Evolutionary conservation across 2,888 invertebrate genomes (phyloP).

Genomic region (Lumbricus terrestris): DNA sequence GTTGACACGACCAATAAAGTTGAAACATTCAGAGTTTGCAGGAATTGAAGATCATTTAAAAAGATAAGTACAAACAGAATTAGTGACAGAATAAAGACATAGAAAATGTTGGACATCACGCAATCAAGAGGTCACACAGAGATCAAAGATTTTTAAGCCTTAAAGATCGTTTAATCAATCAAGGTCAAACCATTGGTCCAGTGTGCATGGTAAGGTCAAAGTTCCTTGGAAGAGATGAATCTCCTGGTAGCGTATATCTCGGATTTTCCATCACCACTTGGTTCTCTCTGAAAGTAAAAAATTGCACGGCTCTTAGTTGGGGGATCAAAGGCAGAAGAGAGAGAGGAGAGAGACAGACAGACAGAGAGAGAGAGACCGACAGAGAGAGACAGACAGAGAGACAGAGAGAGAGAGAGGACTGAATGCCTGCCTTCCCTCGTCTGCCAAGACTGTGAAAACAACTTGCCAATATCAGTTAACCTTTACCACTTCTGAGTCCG

Average conservation of each 20-base stretch:
- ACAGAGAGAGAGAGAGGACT: no score
- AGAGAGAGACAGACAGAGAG: no score
- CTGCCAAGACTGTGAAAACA: no score
- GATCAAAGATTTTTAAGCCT: background rate
- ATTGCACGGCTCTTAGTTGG: background rate
- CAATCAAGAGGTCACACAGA: no score
- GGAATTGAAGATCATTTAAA: no score
- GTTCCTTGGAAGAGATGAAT: background rate
- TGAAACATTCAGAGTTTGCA: no score
- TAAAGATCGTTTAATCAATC: background rate
- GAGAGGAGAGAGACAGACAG: background rate
- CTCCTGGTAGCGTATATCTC: background rate
- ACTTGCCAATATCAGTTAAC: no score
- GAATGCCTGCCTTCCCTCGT: no score
- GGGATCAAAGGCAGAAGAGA: background rate
- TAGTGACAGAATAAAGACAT: background rate
- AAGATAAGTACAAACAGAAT: background rate
- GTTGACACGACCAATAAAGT: no score
- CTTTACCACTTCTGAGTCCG: no score
- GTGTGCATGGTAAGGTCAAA: constrained; percentile 12
- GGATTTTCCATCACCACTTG: background rate
- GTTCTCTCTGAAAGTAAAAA: background rate
- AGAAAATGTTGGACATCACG: background rate
- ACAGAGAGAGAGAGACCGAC: background rate
- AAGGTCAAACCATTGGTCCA: background rate